Evolutionary conservation across 2,888 invertebrate genomes (phyloP).

Genomic region (Tridacna gigas): DNA sequence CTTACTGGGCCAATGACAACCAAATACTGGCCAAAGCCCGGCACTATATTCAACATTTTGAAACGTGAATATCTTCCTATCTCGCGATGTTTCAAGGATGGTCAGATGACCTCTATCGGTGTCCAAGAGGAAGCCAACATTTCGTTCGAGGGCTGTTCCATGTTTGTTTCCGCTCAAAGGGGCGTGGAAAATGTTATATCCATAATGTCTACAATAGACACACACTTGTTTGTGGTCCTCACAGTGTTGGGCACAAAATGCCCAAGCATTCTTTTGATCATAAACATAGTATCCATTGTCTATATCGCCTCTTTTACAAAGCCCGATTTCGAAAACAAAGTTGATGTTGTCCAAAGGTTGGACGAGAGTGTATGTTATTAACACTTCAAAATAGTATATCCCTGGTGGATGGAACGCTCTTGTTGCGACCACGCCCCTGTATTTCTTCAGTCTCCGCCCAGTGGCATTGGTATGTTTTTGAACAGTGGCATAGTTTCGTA

Average conservation of each 20-base stretch:
- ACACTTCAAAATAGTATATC: conserved; percentile 65
- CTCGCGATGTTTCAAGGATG: conserved; percentile 55
- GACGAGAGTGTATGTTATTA: conserved; percentile 55
- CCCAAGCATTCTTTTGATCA: conserved; percentile 68
- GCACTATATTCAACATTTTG: conserved; percentile 50
- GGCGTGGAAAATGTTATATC: conserved; percentile 59
- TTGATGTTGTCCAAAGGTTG: conserved; percentile 68
- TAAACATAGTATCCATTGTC: conserved; percentile 70
- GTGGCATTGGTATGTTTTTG: conserved; percentile 41
- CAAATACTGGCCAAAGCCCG: conserved; percentile 70
- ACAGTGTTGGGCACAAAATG: conserved; percentile 69
- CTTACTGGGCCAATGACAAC: conserved; percentile 72
- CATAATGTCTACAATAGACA: conserved; percentile 67
- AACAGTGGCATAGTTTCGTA: conserved; percentile 62
- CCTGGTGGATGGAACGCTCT: conserved; percentile 65
- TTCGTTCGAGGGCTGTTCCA: conserved; percentile 48
- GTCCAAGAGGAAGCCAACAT: conserved; percentile 66
- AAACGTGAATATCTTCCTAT: conserved; percentile 62
- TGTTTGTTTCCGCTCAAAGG: conserved; percentile 58
- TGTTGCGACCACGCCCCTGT: conserved; percentile 63
- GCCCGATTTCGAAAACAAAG: conserved; percentile 68
- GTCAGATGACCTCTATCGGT: conserved; percentile 58
- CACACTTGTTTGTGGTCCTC: conserved; percentile 68
- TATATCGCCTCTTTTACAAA: conserved; percentile 63
- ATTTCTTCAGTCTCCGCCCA: conserved; percentile 62